A percentile compares a stretch with the other conserved stretches of the same genome.
Conservation (phyloP, 2,797 vertebrate species). For the Oryzias sinensis region DNA sequence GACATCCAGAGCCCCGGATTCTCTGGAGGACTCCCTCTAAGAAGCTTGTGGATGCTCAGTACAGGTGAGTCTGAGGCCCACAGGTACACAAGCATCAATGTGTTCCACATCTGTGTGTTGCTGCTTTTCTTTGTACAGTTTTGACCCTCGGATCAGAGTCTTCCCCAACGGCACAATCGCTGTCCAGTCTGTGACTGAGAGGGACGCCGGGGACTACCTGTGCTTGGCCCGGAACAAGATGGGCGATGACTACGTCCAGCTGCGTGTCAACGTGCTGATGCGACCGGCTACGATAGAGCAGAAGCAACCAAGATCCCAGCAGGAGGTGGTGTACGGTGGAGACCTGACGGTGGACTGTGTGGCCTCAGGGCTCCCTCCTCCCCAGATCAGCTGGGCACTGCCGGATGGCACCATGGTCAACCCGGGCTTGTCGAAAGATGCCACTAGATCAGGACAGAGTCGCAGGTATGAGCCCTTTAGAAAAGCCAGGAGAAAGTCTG, state of each 20-base stretch:
- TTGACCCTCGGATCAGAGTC: slow-evolving; percentile 84
- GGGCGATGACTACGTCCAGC: slow-evolving; percentile 84
- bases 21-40: slow-evolving; percentile 91
- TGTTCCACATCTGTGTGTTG: too few relatives aligned
- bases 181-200: slow-evolving; percentile 81
- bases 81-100: too few relatives aligned
- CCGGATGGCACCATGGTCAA: slow-evolving; percentile 92
- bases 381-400: slow-evolving; percentile 90
- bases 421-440: slow-evolving; percentile 76
- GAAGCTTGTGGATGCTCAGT: slow-evolving; percentile 85
- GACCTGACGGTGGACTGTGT: slow-evolving; percentile 91
- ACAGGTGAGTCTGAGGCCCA: slow-evolving; percentile 77
- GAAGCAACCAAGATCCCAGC: slow-evolving; percentile 77
- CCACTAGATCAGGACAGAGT: slow-evolving; percentile 63
- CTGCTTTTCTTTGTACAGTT: slow-evolving; percentile 60
- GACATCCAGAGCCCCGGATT: slow-evolving; percentile 85
- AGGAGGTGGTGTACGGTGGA: slow-evolving; percentile 82
- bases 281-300: slow-evolving; percentile 88
- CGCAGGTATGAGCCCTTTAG: slow-evolving; percentile 64
- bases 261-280: slow-evolving; percentile 85
- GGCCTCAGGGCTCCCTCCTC: slow-evolving; percentile 88
- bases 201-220: slow-evolving; percentile 88
- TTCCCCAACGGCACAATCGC: slow-evolving; percentile 85
- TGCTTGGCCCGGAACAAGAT: slow-evolving; percentile 89
- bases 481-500: not conserved